Evolutionary conservation across 2,888 invertebrate species (phyloP).

Genomic region (Amphipoea lucens): DNA sequence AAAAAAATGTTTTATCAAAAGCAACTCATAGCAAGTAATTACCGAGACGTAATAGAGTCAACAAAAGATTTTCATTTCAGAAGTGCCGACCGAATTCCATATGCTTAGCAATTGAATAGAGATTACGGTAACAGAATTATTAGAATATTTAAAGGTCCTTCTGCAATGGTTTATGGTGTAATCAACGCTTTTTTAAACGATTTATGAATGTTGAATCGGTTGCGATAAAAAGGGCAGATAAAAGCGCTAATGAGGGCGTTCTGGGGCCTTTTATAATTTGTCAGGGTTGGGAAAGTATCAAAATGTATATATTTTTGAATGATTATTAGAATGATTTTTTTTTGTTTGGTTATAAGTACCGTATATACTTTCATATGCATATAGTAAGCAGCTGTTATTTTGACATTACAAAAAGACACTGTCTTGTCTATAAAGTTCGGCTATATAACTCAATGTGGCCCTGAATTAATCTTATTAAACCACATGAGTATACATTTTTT

Average conservation of each 20-base stretch:
- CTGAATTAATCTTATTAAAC: background rate
- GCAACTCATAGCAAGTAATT: constrained; percentile 27
- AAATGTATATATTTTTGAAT: background rate
- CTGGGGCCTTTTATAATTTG: background rate
- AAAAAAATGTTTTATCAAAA: background rate
- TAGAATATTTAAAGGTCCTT: constrained; percentile 47
- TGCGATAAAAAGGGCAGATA: background rate
- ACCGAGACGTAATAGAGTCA: constrained; percentile 62
- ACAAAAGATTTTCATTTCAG: constrained; percentile 70
- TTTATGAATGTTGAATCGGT: constrained; percentile 10
- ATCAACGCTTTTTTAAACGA: constrained; percentile 21
- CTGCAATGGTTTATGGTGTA: constrained; percentile 43
- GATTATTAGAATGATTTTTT: too few relatives aligned
- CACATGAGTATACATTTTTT: background rate
- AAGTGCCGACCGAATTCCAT: constrained; percentile 66
- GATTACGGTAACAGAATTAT: constrained; percentile 52
- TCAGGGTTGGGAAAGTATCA: background rate
- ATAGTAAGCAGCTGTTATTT: too few relatives aligned
- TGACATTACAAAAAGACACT: too few relatives aligned
- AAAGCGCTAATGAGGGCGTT: background rate
- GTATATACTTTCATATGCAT: too few relatives aligned
- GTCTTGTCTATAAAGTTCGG: too few relatives aligned
- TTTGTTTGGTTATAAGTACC: too few relatives aligned
- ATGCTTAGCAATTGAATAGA: constrained; percentile 68
- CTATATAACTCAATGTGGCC: background rate